Conservation (phyloP, 2,113 vertebrate genomes). For the Scomber scombrus region DNA sequence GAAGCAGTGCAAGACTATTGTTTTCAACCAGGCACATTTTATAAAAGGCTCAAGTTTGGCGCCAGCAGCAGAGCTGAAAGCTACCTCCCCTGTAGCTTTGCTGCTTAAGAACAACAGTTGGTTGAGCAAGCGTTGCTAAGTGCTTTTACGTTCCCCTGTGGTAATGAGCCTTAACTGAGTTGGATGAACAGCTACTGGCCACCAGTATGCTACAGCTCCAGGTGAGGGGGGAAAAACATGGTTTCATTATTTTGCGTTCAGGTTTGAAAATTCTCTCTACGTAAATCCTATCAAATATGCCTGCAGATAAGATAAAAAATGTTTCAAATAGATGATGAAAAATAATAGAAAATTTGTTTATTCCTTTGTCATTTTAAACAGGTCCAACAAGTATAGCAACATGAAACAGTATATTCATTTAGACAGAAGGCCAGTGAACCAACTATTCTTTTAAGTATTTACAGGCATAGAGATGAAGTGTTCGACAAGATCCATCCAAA, state of each 20-base stretch:
- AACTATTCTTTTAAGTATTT: conserved; percentile 31
- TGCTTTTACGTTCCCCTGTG: conserved; percentile 48
- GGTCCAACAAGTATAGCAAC: conserved; percentile 68
- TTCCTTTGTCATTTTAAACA: conserved; percentile 64
- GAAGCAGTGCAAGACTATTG: conserved; percentile 48
- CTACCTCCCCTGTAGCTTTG: conserved; percentile 31
- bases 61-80: conserved; percentile 39
- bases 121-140: conserved; percentile 64
- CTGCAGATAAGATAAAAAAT: background rate
- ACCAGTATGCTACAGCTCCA: conserved; percentile 21
- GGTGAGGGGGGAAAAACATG: conserved; percentile 14
- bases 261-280: background rate
- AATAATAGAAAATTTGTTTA: conserved; percentile 70
- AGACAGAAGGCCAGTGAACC: conserved; percentile 19
- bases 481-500: conserved; percentile 27
- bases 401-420: conserved; percentile 47
- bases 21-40: conserved; percentile 37
- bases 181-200: conserved; percentile 10
- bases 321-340: background rate
- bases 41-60: conserved; percentile 51
- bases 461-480: conserved; percentile 50
- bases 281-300: background rate
- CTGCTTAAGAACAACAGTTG: conserved; percentile 65
- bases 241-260: conserved; percentile 13
- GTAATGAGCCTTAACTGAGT: conserved; percentile 59